Evolutionary conservation across 2,113 vertebrate species (phyloP).

Genomic region (Antidorcas marsupialis): DNA sequence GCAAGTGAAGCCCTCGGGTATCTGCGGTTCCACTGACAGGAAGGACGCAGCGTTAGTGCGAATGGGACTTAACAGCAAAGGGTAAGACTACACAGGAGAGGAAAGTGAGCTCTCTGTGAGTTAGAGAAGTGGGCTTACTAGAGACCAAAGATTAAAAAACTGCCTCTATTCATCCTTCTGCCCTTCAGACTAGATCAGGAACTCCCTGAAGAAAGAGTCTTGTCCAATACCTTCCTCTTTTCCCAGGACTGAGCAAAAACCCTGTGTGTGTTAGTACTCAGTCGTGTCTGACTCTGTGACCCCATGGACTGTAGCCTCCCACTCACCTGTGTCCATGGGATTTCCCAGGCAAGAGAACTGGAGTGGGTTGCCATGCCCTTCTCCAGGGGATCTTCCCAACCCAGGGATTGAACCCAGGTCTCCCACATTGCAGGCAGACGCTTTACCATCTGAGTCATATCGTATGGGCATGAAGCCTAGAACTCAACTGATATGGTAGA

Average conservation of each 20-base stretch:
- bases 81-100: not conserved
- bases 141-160: not conserved
- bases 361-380: not conserved
- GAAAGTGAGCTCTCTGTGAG: not conserved
- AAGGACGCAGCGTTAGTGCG: not conserved
- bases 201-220: not conserved
- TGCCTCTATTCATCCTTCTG: not conserved
- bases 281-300: not conserved
- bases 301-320: not conserved
- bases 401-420: not conserved
- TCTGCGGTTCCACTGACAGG: not conserved
- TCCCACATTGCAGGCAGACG: not conserved
- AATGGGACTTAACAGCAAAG: not conserved
- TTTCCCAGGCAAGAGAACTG: not conserved
- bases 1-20: not conserved
- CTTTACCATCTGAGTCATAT: not conserved
- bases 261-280: not conserved
- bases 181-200: not conserved
- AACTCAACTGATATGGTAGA: not conserved
- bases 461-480: not conserved
- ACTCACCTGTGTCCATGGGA: not conserved
- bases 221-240: not conserved
- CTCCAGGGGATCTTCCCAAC: not conserved
- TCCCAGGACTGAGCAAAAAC: not conserved
- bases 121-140: not conserved